These are phyloP conservation scores for Odontomyia ornata DNA, from an alignment of 2,888 invertebrate species.

Conservation along the genomic window DNA sequence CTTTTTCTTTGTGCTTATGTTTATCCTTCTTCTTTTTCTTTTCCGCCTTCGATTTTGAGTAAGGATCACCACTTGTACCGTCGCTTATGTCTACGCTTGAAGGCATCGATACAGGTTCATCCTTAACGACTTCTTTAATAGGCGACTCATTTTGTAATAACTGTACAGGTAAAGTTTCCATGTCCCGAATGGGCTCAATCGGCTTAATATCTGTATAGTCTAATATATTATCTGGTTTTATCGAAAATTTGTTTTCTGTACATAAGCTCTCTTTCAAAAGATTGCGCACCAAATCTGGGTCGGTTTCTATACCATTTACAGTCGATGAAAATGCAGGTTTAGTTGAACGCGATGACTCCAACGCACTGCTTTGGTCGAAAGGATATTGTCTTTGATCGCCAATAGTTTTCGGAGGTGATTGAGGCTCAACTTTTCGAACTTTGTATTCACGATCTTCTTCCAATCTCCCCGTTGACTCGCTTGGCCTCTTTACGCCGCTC, in stretches of 20 bases:
- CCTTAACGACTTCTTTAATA: slow-evolving; percentile 48
- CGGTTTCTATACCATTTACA: slow-evolving; percentile 77
- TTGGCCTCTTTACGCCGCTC: slow-evolving; percentile 44
- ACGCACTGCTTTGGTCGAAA: slow-evolving; percentile 38
- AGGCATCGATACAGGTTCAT: neutral
- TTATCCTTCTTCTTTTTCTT: slow-evolving; percentile 80
- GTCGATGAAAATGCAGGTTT: slow-evolving; percentile 46
- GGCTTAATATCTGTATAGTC: slow-evolving; percentile 37
- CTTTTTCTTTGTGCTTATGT: slow-evolving; percentile 82
- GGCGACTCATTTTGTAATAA: slow-evolving; percentile 63
- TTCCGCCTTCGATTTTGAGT: slow-evolving; percentile 54
- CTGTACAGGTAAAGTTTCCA: slow-evolving; percentile 63
- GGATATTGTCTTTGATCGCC: slow-evolving; percentile 22
- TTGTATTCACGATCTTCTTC: slow-evolving; percentile 50
- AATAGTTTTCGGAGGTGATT: slow-evolving; percentile 42
- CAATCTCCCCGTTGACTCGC: neutral
- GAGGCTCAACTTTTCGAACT: slow-evolving; percentile 48
- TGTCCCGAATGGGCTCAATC: slow-evolving; percentile 45
- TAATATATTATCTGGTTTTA: slow-evolving; percentile 19
- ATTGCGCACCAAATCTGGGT: slow-evolving; percentile 76
- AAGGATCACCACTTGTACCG: slow-evolving; percentile 45
- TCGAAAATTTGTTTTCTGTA: slow-evolving; percentile 52
- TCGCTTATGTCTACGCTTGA: neutral
- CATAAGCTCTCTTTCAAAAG: slow-evolving; percentile 73
- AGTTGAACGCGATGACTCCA: slow-evolving; percentile 30